Conservation (phyloP, 2,888 invertebrate species). For the Andrena haemorrhoa region DNA sequence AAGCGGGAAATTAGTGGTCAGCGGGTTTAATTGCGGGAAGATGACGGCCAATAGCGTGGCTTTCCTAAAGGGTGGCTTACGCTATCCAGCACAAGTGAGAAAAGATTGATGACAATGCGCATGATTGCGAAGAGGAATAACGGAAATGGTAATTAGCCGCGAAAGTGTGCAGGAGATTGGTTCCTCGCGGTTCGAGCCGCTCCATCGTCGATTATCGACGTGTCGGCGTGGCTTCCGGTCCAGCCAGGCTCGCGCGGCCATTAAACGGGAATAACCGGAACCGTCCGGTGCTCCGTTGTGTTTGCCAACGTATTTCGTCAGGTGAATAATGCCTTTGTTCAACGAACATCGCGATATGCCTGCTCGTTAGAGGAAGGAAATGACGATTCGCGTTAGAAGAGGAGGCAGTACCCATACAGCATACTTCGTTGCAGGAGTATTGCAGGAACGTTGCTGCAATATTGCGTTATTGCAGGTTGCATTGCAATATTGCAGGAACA, state of each 20-base stretch:
- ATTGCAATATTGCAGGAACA: too few relatives aligned
- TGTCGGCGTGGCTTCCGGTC: slow-evolving; percentile 19
- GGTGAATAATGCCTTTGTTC: slow-evolving; percentile 24
- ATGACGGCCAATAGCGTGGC: too few relatives aligned
- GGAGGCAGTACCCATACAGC: too few relatives aligned
- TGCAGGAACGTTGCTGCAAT: too few relatives aligned
- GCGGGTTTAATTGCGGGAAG: too few relatives aligned
- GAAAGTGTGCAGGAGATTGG: neutral
- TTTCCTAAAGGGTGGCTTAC: too few relatives aligned
- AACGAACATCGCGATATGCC: slow-evolving; percentile 7
- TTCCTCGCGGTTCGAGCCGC: neutral
- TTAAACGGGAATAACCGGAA: slow-evolving; percentile 27
- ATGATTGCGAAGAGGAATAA: neutral
- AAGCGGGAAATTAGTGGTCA: too few relatives aligned
- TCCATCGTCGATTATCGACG: slow-evolving; percentile 22
- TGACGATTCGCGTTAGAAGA: neutral
- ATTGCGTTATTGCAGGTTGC: too few relatives aligned
- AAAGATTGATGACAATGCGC: neutral
- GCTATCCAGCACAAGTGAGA: too few relatives aligned
- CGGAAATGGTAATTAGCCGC: neutral
- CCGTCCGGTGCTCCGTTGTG: slow-evolving; percentile 1
- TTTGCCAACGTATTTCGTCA: slow-evolving; percentile 24
- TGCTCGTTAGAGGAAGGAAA: neutral
- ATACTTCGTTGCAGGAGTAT: too few relatives aligned
- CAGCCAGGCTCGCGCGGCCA: neutral